Evolutionary conservation across 2,888 invertebrate species (phyloP).

Genomic region (Coelinius sp.): DNA sequence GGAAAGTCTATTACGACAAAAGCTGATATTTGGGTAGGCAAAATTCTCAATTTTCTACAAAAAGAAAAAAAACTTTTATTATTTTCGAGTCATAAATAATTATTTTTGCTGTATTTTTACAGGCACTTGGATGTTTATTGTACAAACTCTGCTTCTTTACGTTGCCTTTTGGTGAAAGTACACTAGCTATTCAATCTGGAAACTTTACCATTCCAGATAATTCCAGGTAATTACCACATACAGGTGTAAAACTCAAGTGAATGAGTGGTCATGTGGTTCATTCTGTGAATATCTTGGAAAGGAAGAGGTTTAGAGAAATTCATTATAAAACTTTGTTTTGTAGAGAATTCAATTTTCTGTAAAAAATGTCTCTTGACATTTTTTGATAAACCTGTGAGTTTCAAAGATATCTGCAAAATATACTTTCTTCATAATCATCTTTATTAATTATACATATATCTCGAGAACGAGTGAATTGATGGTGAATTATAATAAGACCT

Average conservation of each 20-base stretch:
- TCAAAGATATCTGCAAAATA: too few relatives aligned
- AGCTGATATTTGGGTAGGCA: constrained; percentile 90
- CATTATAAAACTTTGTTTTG: too few relatives aligned
- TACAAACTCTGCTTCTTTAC: constrained; percentile 92
- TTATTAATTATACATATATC: background rate
- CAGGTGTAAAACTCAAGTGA: too few relatives aligned
- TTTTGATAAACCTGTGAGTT: too few relatives aligned
- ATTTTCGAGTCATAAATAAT: constrained; percentile 3
- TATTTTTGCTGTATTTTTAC: constrained; percentile 56
- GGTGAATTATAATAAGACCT: too few relatives aligned
- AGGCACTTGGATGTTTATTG: constrained; percentile 89
- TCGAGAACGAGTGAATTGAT: too few relatives aligned
- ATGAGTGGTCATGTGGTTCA: too few relatives aligned
- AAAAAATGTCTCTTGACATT: too few relatives aligned
- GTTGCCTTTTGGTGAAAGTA: constrained; percentile 92
- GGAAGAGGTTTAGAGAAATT: too few relatives aligned
- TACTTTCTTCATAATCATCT: too few relatives aligned
- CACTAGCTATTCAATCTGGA: constrained; percentile 92
- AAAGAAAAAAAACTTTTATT: background rate
- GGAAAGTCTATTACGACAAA: constrained; percentile 88
- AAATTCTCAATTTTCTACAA: background rate
- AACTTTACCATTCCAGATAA: constrained; percentile 88
- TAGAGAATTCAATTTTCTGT: too few relatives aligned
- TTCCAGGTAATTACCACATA: constrained; percentile 78
- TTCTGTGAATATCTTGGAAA: too few relatives aligned